Evolutionary conservation across 2,888 invertebrate species (phyloP).

Genomic region (Clistopyga incitator): DNA sequence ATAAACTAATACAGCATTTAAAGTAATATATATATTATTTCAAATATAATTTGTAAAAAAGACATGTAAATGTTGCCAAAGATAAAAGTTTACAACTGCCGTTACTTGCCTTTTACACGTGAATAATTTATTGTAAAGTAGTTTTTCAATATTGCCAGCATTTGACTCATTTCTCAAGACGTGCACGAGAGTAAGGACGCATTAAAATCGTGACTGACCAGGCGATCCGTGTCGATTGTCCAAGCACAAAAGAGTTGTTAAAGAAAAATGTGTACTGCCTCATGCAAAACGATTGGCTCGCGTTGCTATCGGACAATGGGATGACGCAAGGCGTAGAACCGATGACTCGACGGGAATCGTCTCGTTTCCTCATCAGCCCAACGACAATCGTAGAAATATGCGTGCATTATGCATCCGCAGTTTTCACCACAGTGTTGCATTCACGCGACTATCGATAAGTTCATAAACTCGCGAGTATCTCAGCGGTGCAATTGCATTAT

Average conservation of each 20-base stretch:
- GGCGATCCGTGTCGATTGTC: neutral
- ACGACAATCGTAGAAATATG: constrained; percentile 20
- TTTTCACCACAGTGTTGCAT: neutral
- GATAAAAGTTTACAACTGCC: too few species aligned
- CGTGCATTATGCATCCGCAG: constrained; percentile 7
- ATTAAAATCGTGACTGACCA: neutral
- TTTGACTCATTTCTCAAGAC: neutral
- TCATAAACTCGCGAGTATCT: neutral
- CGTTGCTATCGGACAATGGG: constrained; percentile 52
- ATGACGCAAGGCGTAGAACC: constrained; percentile 58
- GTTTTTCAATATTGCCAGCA: neutral
- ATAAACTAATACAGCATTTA: too few species aligned
- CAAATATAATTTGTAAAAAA: too few species aligned
- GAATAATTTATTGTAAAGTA: too few species aligned
- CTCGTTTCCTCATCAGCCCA: constrained; percentile 38
- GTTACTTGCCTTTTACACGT: too few species aligned
- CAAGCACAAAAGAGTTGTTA: neutral
- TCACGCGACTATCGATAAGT: constrained; percentile 2
- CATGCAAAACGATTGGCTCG: neutral
- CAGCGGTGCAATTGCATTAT: constrained; percentile 2
- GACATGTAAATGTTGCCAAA: neutral
- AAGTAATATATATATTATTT: too few species aligned
- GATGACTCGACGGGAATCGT: constrained; percentile 53
- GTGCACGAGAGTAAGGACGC: too few species aligned
- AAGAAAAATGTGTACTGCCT: neutral